Evolutionary conservation across 2,888 invertebrate genomes (phyloP), one percentile per base, ranked within the genome.

Genomic region (Xiphydria camelus): DNA sequence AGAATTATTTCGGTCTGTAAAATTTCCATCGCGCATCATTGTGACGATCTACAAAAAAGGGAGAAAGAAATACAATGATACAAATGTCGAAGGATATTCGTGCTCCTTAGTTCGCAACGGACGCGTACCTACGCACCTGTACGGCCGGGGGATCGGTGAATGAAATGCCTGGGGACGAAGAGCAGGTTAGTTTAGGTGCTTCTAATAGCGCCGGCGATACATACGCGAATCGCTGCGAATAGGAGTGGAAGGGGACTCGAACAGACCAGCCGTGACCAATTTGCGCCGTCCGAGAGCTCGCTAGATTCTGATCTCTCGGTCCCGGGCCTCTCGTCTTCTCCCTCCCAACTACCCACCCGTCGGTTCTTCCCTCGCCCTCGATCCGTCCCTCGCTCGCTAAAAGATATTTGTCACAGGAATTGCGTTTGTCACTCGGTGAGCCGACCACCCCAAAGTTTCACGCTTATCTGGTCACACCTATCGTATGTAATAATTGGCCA

Each of bases 211-310:
- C n/a, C n/a, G n/a, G n/a, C n/a, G n/a, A n/a, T n/a, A n/a, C n/a
- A n/a, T n/a, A n/a, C n/a, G 23, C 23, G n/a, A 23, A 23, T 1
- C 10, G 26, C 10, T 12, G 26, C 26, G 10, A 10, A 26, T 6
- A 14, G 26, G 26, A 10, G 26, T 14, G 10, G 14, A 26, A 10
- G 26, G 26, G 15, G 14, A 17, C n/a, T 15, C 5, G 33, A 33
- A 14, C 14, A 38, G 68, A 70, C 73, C 70, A 71, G 62, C 71
- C 71, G 68, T 71, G 68, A 71, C 71, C 72, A 72, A 72, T 73
- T 72, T 72, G 70, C 68, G 70, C 70, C 68, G 64, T 63, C 59
- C 61, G 57, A 55, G n/a, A n/a, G 55, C 57, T 60, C 56, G 59
- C 56, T 53, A 55, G 57, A 54, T 57, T 55, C 55, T 41, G 47